These are phyloP conservation scores for Microctenopoma stevenorrisi DNA, from an alignment of 2,797 vertebrate species.

Conservation along the genomic window DNA sequence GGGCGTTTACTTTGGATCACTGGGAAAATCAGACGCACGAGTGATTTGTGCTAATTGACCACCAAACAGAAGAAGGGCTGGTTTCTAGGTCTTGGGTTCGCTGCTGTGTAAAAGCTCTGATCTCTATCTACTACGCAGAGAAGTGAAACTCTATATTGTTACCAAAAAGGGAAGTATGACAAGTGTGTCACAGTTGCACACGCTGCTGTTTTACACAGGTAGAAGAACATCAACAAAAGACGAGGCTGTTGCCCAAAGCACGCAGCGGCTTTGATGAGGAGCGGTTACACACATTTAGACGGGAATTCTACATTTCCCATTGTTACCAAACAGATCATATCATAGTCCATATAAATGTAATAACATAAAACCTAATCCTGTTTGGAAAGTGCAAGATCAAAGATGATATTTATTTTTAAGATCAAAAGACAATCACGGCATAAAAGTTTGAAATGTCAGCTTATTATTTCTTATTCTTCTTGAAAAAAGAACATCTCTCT, in stretches of 20 bases:
- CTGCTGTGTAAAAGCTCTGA: slow-evolving; percentile 14
- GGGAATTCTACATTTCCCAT: neutral
- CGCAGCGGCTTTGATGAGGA: neutral
- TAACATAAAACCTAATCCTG: too few relatives aligned
- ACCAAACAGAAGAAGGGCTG: neutral
- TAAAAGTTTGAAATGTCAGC: too few relatives aligned
- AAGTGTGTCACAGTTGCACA: slow-evolving; percentile 28
- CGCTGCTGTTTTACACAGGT: slow-evolving; percentile 28
- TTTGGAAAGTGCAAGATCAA: too few relatives aligned
- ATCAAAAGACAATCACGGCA: too few relatives aligned
- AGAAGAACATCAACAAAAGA: slow-evolving; percentile 6
- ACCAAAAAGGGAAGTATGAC: slow-evolving; percentile 63
- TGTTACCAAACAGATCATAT: neutral
- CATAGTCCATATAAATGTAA: too few relatives aligned
- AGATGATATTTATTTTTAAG: too few relatives aligned
- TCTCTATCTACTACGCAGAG: slow-evolving; percentile 39
- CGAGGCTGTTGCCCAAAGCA: slow-evolving; percentile 7
- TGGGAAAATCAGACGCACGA: neutral
- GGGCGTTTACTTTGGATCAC: neutral
- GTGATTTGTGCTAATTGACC: neutral
- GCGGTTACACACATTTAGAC: neutral
- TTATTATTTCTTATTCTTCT: too few relatives aligned
- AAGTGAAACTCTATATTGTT: slow-evolving; percentile 72
- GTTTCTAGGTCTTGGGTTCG: neutral
- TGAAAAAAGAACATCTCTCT: too few relatives aligned